A percentile compares a stretch with the other conserved stretches of the same genome.
phyloP scores from a whole-genome alignment of 2,797 vertebrate genomes.

The Sylvilagus floridanus region DNA sequence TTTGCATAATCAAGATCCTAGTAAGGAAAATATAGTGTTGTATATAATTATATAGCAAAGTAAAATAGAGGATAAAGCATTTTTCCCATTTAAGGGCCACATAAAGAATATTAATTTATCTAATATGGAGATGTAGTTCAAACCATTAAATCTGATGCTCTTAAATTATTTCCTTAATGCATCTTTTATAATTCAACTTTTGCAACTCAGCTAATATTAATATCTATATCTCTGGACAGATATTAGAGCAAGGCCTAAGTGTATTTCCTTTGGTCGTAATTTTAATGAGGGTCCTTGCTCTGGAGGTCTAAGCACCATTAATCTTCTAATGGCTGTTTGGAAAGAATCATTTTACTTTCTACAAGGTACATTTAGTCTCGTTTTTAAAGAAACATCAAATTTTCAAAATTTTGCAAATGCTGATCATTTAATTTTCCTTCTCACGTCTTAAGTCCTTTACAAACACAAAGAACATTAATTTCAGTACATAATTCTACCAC shows the following conservation, averaged over 20 bases:
- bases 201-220: neutral
- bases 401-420: conserved; percentile 23
- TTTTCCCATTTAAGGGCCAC: neutral
- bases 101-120: neutral
- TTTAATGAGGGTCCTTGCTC: neutral
- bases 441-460: neutral
- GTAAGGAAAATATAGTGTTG: neutral
- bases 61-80: neutral
- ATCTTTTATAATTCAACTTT: neutral
- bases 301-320: conserved; percentile 1
- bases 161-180: neutral
- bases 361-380: neutral
- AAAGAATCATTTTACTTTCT: conserved; percentile 18
- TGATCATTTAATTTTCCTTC: conserved; percentile 21
- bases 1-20: neutral
- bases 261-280: neutral
- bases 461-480: neutral
- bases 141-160: neutral
- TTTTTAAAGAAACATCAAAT: conserved; percentile 1
- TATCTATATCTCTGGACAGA: neutral
- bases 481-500: neutral
- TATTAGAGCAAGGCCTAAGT: neutral
- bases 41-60: neutral
- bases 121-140: neutral
- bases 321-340: neutral